phyloP scores from a whole-genome alignment of 2,797 vertebrate genomes.

The Merluccius polli region DNA sequence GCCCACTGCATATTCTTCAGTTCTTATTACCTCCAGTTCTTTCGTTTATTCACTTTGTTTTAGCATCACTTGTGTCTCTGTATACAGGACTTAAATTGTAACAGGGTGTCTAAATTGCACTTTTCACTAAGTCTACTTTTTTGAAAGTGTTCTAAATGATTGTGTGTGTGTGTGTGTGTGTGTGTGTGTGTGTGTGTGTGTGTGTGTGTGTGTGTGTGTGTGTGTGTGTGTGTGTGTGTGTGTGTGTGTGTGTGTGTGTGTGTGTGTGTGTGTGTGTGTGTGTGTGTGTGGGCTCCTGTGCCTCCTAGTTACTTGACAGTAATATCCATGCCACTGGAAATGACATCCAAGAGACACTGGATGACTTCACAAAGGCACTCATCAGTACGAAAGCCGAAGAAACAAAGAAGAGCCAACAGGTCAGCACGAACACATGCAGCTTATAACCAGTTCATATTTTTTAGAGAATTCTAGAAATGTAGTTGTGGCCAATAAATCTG shows the following conservation, averaged over 20 bases:
- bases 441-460: neutral
- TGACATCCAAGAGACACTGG: slow-evolving; percentile 48
- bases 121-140: no score
- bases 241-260: slow-evolving; percentile 49
- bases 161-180: slow-evolving; percentile 49
- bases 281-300: slow-evolving; percentile 29
- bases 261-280: slow-evolving; percentile 48
- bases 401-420: slow-evolving; percentile 38
- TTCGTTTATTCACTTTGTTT: no score
- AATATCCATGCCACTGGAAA: slow-evolving; percentile 53
- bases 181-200: neutral
- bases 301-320: slow-evolving; percentile 46
- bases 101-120: neutral
- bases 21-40: neutral
- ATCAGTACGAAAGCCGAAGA: neutral
- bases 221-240: neutral
- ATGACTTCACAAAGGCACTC: slow-evolving; percentile 34
- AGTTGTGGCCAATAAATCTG: no score
- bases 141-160: neutral
- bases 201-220: slow-evolving; percentile 32
- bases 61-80: neutral
- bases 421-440: slow-evolving; percentile 25
- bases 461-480: neutral
- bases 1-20: neutral
- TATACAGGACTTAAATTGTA: neutral